Percentiles rank a stretch among this genome's conserved stretches.
phyloP scores from a whole-genome alignment of 1,140 invertebrate genomes.

The Druon quercuslanigerum region DNA sequence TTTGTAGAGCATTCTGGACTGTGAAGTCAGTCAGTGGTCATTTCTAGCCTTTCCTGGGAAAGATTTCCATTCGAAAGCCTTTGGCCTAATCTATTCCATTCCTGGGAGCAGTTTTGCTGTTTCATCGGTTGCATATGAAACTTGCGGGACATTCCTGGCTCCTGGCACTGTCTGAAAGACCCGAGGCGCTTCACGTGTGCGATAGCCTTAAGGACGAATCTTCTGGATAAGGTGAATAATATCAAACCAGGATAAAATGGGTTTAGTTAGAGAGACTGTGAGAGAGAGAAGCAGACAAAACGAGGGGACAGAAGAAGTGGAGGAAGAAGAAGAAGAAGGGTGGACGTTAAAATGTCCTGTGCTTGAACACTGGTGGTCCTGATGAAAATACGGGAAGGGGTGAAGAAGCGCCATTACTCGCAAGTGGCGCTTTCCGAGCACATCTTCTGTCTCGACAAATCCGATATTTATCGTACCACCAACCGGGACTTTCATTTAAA shows the following conservation, averaged over 20 bases:
- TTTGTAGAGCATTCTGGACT: too few relatives aligned
- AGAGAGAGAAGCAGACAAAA: background rate
- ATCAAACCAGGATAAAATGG: background rate
- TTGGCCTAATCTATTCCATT: background rate
- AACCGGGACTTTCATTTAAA: slow-evolving; percentile 60
- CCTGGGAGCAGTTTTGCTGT: background rate
- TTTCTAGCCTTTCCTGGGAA: background rate
- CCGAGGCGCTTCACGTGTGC: slow-evolving; percentile 2
- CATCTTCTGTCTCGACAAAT: slow-evolving; percentile 56
- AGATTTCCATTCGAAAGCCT: background rate
- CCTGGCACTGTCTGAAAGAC: background rate
- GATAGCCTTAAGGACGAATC: background rate
- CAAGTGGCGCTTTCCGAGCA: slow-evolving; percentile 61
- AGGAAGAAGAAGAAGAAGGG: too few relatives aligned
- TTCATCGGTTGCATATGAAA: background rate
- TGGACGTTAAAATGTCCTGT: background rate
- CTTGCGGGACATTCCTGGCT: background rate
- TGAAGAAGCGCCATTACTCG: slow-evolving; percentile 57
- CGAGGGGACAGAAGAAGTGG: background rate
- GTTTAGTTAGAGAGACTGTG: background rate
- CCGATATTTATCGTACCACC: slow-evolving; percentile 60
- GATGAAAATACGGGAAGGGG: slow-evolving; percentile 43
- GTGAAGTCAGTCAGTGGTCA: too few relatives aligned
- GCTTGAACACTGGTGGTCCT: slow-evolving; percentile 46
- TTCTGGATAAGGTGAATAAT: slow-evolving; percentile 6